phyloP scores from a whole-genome alignment of 1,140 invertebrate genomes.

The Apis cerana region DNA sequence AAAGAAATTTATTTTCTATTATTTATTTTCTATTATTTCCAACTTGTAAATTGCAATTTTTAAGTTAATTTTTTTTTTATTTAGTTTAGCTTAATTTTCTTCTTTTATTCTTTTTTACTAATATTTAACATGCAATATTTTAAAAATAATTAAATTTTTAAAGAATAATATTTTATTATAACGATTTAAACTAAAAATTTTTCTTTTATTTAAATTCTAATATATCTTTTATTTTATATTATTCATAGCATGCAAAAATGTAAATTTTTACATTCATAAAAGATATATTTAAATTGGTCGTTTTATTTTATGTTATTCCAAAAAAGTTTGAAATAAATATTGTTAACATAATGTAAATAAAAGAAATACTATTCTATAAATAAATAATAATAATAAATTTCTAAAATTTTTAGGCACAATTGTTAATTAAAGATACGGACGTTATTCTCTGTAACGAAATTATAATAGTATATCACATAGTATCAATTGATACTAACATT shows the following conservation, averaged over 20 bases:
- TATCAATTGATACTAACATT: neutral
- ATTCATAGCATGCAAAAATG: constrained; percentile 10
- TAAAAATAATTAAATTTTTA: neutral
- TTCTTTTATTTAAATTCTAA: neutral
- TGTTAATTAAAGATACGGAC: neutral
- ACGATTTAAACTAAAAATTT: constrained; percentile 7
- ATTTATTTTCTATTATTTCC: neutral
- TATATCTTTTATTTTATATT: constrained; percentile 37
- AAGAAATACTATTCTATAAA: constrained; percentile 11
- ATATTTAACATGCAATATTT: neutral
- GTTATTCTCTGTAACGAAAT: neutral
- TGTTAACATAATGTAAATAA: constrained; percentile 11
- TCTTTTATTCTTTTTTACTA: neutral
- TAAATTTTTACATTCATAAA: constrained; percentile 1
- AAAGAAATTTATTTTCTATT: neutral
- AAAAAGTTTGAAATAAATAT: constrained; percentile 8
- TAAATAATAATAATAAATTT: neutral
- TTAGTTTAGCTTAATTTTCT: too few species aligned
- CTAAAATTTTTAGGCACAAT: neutral
- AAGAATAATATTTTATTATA: neutral
- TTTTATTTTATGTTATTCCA: neutral
- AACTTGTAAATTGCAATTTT: neutral
- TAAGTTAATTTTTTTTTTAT: neutral
- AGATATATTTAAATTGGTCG: constrained; percentile 2
- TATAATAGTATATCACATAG: constrained; percentile 21